Evolutionary conservation across 2,888 invertebrate genomes (phyloP).

Genomic region (Cosmia trapezina): DNA sequence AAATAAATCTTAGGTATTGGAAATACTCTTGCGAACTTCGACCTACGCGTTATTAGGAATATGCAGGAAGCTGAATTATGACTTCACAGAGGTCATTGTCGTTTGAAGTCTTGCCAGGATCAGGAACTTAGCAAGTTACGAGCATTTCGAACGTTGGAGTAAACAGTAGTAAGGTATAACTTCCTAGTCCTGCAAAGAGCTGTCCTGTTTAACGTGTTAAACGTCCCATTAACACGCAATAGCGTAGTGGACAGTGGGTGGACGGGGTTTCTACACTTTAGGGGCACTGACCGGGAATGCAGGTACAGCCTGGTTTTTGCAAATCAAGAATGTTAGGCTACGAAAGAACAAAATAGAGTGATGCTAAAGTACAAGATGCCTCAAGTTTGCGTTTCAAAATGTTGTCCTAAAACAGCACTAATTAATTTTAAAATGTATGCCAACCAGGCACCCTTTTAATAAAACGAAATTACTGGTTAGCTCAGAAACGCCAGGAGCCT

Average conservation of each 20-base stretch:
- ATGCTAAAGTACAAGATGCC: not conserved
- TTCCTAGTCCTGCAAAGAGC: slow-evolving; percentile 35
- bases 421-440: not conserved
- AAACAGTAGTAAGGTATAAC: slow-evolving; percentile 21
- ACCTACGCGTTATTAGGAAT: slow-evolving; percentile 11
- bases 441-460: slow-evolving; percentile 10
- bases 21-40: slow-evolving; percentile 15
- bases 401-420: not conserved
- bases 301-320: not conserved
- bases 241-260: slow-evolving; percentile 22
- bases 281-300: slow-evolving; percentile 37
- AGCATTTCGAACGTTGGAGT: not conserved
- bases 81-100: slow-evolving; percentile 60
- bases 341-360: not conserved
- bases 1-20: slow-evolving; percentile 21
- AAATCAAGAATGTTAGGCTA: not conserved
- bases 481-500: slow-evolving; percentile 16
- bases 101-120: slow-evolving; percentile 59
- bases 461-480: slow-evolving; percentile 7
- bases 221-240: slow-evolving; percentile 51
- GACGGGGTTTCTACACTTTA: slow-evolving; percentile 32
- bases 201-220: slow-evolving; percentile 35
- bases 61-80: slow-evolving; percentile 7
- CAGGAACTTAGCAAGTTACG: slow-evolving; percentile 20
- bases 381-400: not conserved